Conservation (phyloP, 1,140 invertebrate species). For the Drosophila guanche region DNA sequence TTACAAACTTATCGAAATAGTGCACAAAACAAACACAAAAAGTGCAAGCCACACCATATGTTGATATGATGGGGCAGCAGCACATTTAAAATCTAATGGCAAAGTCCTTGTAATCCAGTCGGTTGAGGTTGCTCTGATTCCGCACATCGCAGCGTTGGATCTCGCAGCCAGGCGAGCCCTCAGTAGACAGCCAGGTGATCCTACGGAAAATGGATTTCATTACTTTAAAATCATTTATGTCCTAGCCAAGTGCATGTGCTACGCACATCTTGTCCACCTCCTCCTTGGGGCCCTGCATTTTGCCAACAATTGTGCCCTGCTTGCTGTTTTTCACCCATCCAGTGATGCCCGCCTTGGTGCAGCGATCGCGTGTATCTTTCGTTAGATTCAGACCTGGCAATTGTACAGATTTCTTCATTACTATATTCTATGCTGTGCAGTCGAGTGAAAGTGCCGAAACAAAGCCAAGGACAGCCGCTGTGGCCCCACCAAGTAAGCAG, state of each 20-base stretch:
- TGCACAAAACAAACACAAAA: slow-evolving; percentile 71
- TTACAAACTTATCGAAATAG: slow-evolving; percentile 74
- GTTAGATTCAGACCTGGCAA: slow-evolving; percentile 92
- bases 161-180: slow-evolving; percentile 92
- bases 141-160: slow-evolving; percentile 92
- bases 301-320: slow-evolving; percentile 92
- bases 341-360: slow-evolving; percentile 88
- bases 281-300: slow-evolving; percentile 91
- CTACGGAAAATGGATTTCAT: slow-evolving; percentile 83
- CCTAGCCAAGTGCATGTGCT: not conserved
- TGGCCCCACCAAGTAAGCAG: slow-evolving; percentile 40
- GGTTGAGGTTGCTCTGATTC: slow-evolving; percentile 91
- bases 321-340: slow-evolving; percentile 97
- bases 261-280: slow-evolving; percentile 94
- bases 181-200: slow-evolving; percentile 91
- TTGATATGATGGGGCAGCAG: not conserved
- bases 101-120: slow-evolving; percentile 91
- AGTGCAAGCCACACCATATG: slow-evolving; percentile 6
- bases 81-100: slow-evolving; percentile 90
- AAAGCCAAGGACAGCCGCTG: slow-evolving; percentile 56
- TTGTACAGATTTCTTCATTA: slow-evolving; percentile 34
- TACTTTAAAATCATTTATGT: not conserved
- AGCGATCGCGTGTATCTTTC: slow-evolving; percentile 92
- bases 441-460: slow-evolving; percentile 42
- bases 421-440: not conserved